phyloP scores from a whole-genome alignment of 2,888 invertebrate species.

The Hydriomena furcata region DNA sequence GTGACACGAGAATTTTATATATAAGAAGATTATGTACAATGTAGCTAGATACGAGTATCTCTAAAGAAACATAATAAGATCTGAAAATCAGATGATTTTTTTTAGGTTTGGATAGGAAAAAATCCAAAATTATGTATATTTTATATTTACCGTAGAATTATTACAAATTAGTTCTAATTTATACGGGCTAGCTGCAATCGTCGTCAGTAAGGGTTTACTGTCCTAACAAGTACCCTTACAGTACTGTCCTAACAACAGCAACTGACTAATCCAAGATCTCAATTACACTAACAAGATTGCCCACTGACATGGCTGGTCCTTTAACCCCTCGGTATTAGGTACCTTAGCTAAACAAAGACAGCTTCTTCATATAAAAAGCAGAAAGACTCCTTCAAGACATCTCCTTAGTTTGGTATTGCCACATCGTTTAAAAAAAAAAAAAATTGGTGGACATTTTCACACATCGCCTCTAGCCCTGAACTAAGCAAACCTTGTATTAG shows the following conservation, averaged over 20 bases:
- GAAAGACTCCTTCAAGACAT: too few relatives aligned
- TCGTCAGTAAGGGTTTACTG: slow-evolving; percentile 27
- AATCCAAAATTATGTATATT: neutral
- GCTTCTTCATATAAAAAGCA: neutral
- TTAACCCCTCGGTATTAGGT: slow-evolving; percentile 22
- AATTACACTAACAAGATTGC: slow-evolving; percentile 40
- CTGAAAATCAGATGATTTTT: too few relatives aligned
- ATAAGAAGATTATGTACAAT: too few relatives aligned
- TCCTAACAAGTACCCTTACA: slow-evolving; percentile 26
- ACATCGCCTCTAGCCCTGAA: too few relatives aligned
- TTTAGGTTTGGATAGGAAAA: too few relatives aligned
- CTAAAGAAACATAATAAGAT: too few relatives aligned
- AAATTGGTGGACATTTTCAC: too few relatives aligned
- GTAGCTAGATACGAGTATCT: too few relatives aligned
- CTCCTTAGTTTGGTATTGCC: too few relatives aligned
- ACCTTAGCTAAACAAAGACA: slow-evolving; percentile 13
- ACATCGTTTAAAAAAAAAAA: too few relatives aligned
- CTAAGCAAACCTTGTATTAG: too few relatives aligned
- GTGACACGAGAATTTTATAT: too few relatives aligned
- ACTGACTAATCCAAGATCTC: slow-evolving; percentile 32
- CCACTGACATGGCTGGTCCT: slow-evolving; percentile 24
- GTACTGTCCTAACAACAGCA: slow-evolving; percentile 22
- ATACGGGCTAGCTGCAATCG: slow-evolving; percentile 14
- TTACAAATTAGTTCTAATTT: slow-evolving; percentile 5
- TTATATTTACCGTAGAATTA: neutral